Conservation (phyloP, 1,140 invertebrate genomes). For the Dufourea novaeangliae region DNA sequence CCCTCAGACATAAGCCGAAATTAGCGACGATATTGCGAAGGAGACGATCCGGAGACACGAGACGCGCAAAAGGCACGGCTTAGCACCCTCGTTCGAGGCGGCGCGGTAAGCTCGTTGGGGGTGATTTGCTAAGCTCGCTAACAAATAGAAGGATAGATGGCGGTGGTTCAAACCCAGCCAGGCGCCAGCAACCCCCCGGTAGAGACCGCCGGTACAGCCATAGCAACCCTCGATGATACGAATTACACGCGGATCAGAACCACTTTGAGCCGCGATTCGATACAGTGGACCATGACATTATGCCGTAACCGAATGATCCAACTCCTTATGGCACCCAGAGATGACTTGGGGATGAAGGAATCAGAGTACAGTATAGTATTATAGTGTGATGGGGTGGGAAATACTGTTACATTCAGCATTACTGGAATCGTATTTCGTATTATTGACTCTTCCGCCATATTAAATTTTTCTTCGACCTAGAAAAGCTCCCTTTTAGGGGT, state of each 20-base stretch:
- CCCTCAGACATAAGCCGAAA: conserved; percentile 42
- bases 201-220: conserved; percentile 46
- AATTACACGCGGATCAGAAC: conserved; percentile 79
- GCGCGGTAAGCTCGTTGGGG: conserved; percentile 79
- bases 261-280: conserved; percentile 78
- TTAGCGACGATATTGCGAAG: conserved; percentile 57
- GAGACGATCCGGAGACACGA: conserved; percentile 31
- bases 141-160: conserved; percentile 82
- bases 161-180: conserved; percentile 72
- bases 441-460: neutral
- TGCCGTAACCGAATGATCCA: conserved; percentile 9
- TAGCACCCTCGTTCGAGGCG: conserved; percentile 77
- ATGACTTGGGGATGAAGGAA: conserved; percentile 21
- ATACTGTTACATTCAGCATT: neutral
- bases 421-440: neutral
- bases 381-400: neutral
- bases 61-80: conserved; percentile 69
- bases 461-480: too few relatives aligned
- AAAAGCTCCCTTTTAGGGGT: too few relatives aligned
- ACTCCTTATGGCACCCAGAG: conserved; percentile 26
- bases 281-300: conserved; percentile 72
- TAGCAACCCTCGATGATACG: conserved; percentile 62
- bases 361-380: conserved; percentile 17
- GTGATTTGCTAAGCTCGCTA: conserved; percentile 81
- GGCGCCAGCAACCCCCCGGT: conserved; percentile 65